phyloP scores from a whole-genome alignment of 2,797 vertebrate species.

The Orientallactaga sibirica region DNA sequence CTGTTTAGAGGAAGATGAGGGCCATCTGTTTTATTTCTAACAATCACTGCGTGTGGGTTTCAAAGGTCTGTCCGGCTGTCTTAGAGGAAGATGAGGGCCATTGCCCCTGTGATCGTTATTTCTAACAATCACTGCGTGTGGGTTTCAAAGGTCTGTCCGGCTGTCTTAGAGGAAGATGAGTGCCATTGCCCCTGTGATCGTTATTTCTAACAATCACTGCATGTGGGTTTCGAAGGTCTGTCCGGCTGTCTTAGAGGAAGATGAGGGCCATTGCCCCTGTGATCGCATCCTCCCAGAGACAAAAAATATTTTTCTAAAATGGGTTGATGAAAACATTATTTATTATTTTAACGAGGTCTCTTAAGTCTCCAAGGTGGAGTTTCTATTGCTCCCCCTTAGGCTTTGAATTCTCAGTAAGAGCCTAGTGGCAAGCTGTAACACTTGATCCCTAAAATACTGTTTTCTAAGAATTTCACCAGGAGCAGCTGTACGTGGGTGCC shows the following conservation, averaged over 20 bases:
- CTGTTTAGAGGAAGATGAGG: background rate
- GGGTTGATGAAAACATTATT: slow-evolving; percentile 43
- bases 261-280: background rate
- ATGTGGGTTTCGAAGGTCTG: slow-evolving; percentile 3
- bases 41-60: slow-evolving; percentile 17
- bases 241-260: background rate
- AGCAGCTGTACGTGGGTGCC: background rate
- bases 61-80: background rate
- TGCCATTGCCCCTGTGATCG: background rate
- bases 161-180: background rate
- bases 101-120: slow-evolving; percentile 9
- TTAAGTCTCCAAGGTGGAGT: slow-evolving; percentile 5
- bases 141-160: slow-evolving; percentile 13
- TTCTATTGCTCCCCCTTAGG: background rate
- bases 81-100: background rate
- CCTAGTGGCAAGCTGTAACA: background rate
- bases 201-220: slow-evolving; percentile 27
- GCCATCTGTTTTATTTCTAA: background rate
- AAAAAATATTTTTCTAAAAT: slow-evolving; percentile 41
- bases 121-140: slow-evolving; percentile 6
- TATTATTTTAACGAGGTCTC: background rate
- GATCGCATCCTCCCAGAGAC: slow-evolving; percentile 52
- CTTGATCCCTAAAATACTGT: background rate
- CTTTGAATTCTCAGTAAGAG: slow-evolving; percentile 31
- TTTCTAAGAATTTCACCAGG: slow-evolving; percentile 16